These are phyloP conservation scores for Oxyura jamaicensis DNA, from an alignment of 2,113 vertebrate genomes.

Conservation along the genomic window DNA sequence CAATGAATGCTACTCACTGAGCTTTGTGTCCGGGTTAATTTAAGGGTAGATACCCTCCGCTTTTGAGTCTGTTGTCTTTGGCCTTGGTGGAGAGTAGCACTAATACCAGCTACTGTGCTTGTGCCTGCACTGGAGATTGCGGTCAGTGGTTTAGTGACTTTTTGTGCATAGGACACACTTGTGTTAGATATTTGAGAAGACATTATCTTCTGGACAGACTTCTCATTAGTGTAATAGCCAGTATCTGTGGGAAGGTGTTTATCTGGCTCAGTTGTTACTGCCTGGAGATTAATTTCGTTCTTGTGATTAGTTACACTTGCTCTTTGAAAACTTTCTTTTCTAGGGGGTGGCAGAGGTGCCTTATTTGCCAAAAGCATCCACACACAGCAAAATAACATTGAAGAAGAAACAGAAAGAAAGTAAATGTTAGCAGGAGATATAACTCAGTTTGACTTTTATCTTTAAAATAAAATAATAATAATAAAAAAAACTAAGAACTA, in stretches of 20 bases:
- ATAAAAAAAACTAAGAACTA: not conserved
- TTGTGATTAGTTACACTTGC: conserved; percentile 67
- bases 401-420: conserved; percentile 82
- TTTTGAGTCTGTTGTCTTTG: conserved; percentile 78
- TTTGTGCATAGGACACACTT: conserved; percentile 78
- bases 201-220: conserved; percentile 70
- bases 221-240: conserved; percentile 66
- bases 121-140: conserved; percentile 9
- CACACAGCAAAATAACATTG: conserved; percentile 70
- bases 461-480: conserved; percentile 29
- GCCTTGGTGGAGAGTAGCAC: conserved; percentile 68
- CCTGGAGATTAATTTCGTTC: conserved; percentile 54
- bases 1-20: not conserved
- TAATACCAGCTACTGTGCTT: conserved; percentile 47
- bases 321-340: conserved; percentile 86
- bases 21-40: conserved; percentile 80
- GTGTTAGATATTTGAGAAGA: conserved; percentile 81
- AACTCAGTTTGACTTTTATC: conserved; percentile 15
- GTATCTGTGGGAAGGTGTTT: conserved; percentile 3
- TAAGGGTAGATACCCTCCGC: conserved; percentile 86
- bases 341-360: conserved; percentile 83
- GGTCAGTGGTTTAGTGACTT: conserved; percentile 71
- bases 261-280: conserved; percentile 46
- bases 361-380: conserved; percentile 81
- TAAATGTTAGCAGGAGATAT: conserved; percentile 73